Evolutionary conservation across 2,113 vertebrate genomes (phyloP).

Genomic region (Numenius arquata): DNA sequence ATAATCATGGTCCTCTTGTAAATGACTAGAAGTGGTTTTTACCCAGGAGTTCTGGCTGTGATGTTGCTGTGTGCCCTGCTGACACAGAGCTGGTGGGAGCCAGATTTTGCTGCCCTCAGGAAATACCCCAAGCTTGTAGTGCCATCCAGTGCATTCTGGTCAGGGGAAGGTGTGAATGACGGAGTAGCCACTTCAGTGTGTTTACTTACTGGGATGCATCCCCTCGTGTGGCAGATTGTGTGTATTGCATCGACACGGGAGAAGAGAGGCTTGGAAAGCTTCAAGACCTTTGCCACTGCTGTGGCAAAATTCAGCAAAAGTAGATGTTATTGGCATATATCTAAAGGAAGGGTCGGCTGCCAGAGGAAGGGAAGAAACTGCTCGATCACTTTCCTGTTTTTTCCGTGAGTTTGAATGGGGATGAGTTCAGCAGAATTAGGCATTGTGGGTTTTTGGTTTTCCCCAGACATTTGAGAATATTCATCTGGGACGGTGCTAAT

Average conservation of each 20-base stretch:
- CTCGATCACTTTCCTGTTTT: neutral
- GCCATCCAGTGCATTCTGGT: neutral
- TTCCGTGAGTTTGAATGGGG: neutral
- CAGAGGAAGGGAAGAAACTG: neutral
- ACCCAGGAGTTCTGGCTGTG: neutral
- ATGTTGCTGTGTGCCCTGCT: too few species aligned
- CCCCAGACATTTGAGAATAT: neutral
- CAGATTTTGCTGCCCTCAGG: neutral
- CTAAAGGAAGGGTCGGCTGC: neutral
- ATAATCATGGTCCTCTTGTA: neutral
- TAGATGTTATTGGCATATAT: neutral
- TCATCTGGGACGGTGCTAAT: neutral
- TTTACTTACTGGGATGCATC: neutral
- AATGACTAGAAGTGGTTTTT: neutral
- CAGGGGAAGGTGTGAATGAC: too few species aligned
- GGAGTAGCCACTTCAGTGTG: accelerated
- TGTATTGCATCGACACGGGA: neutral
- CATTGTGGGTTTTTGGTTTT: neutral
- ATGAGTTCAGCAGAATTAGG: neutral
- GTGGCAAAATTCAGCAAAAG: neutral
- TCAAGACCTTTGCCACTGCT: neutral
- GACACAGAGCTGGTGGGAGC: neutral
- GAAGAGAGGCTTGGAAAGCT: neutral
- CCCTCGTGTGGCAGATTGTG: slow-evolving; percentile 5
- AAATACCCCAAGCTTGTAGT: neutral